These are phyloP conservation scores for Eidolon dupreanum DNA, from an alignment of 2,797 vertebrate species.

Conservation along the genomic window DNA sequence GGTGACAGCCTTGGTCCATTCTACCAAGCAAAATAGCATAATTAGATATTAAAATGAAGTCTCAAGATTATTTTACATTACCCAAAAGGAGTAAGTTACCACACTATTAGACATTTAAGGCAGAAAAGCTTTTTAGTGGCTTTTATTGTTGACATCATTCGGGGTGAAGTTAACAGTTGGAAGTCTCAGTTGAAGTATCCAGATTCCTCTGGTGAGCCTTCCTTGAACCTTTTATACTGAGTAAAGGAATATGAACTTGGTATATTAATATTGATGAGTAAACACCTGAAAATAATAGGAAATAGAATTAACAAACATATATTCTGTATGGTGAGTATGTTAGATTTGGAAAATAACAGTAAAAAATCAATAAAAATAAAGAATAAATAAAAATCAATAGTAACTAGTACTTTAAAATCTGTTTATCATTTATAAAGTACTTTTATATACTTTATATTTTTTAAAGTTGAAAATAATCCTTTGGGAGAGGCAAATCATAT, in stretches of 20 bases:
- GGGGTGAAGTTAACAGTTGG: not conserved
- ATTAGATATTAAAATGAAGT: not conserved
- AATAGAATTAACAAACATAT: not conserved
- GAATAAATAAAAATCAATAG: not conserved
- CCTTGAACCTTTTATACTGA: not conserved
- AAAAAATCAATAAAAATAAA: not conserved
- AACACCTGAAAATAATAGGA: not conserved
- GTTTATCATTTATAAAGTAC: constrained; percentile 1
- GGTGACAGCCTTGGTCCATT: not conserved
- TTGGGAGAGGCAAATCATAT: not conserved
- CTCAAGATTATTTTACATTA: not conserved
- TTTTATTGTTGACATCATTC: not conserved
- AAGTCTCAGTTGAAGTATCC: not conserved
- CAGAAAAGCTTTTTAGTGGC: not conserved
- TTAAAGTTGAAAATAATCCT: constrained; percentile 20
- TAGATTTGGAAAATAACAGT: constrained; percentile 2
- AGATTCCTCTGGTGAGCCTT: not conserved
- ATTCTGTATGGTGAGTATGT: not conserved
- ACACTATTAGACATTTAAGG: not conserved
- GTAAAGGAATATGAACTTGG: constrained; percentile 29
- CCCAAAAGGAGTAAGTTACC: not conserved
- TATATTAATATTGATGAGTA: not conserved
- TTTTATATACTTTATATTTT: not conserved
- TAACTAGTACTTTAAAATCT: not conserved
- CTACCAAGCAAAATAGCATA: not conserved